phyloP scores from a whole-genome alignment of 2,888 invertebrate species.

The Archips xylosteana region DNA sequence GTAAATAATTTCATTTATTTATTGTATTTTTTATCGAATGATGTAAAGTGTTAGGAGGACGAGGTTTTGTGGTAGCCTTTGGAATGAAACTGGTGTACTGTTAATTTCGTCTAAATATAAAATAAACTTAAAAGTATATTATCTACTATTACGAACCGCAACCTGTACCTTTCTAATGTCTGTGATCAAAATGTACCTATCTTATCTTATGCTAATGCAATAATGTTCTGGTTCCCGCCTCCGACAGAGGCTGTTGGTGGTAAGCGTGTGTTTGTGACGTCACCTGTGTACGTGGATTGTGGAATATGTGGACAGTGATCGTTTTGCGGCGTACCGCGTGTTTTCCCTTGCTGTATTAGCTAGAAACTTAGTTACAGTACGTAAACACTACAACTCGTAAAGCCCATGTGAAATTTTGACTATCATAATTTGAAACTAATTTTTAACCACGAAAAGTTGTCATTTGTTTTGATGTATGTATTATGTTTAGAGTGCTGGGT shows the following conservation, averaged over 20 bases:
- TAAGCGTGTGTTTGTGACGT: constrained; percentile 52
- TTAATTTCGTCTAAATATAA: too few relatives aligned
- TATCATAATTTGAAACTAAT: too few relatives aligned
- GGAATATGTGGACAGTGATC: not conserved
- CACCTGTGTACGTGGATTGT: constrained; percentile 20
- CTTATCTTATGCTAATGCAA: constrained; percentile 19
- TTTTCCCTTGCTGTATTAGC: not conserved
- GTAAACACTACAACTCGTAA: not conserved
- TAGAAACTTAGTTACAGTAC: not conserved
- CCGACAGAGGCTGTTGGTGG: constrained; percentile 55
- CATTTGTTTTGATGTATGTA: too few relatives aligned
- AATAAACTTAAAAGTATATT: too few relatives aligned
- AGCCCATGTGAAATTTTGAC: too few relatives aligned
- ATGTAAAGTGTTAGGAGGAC: too few relatives aligned
- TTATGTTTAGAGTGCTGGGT: too few relatives aligned
- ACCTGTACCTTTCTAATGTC: constrained; percentile 8
- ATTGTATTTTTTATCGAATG: too few relatives aligned
- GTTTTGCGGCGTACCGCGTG: constrained; percentile 5
- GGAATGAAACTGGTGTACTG: too few relatives aligned
- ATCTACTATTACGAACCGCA: not conserved
- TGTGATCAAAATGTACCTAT: not conserved
- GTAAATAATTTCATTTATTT: too few relatives aligned
- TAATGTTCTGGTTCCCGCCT: constrained; percentile 44
- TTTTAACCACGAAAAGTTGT: too few relatives aligned
- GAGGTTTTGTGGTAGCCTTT: too few relatives aligned